Evolutionary conservation across 2,888 invertebrate genomes (phyloP), one percentile per base, ranked within the genome.

Genomic region (Ferdinandea cuprea): DNA sequence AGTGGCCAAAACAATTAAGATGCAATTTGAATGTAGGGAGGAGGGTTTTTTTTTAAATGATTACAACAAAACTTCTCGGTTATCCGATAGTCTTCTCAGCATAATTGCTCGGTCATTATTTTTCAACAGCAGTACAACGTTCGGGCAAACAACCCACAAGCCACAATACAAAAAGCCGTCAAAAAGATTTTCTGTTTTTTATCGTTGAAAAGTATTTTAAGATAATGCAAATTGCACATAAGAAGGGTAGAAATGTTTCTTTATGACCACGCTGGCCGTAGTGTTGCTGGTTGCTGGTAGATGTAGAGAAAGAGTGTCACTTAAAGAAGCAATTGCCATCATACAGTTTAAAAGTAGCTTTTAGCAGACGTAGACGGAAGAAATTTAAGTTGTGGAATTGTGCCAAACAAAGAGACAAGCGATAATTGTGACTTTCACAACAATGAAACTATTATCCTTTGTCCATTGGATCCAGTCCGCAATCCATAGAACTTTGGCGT

Each of bases 391-490:
- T 63, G 25, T 40, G 61, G 56, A 68, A 68, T 48, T 48, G 68
- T 74, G 68, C 56, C 68, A 80, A 61, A 35, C n/a, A 50, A 68
- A 61, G 28, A 46, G 46, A 68, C 46, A 40, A 25, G 61, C 28
- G 61, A 68, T 66, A 76, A 76, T 76, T 71, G 76, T 71, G 59
- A 76, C 76, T 76, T 65, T 69, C 48, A 59, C 52, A 76, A 81
- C 76, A 81, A 76, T 76, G 58, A 65, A 13, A n/a, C 63, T 63
- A 69, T 68, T 73, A 44, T 69, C 37, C 48, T 63, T 65, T 81
- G 13, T 54, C 63, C 69, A 61, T 56, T 58, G 74, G 56, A 61
- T 63, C 17, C 7, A 76, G 11, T 58, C 63, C 50, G 56, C 32
- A 65, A 69, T 63, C 44, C 35, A 44, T 17, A 52, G 25, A 50